Evolutionary conservation across 2,797 vertebrate species (phyloP).

Genomic region (Delichon dasypus): DNA sequence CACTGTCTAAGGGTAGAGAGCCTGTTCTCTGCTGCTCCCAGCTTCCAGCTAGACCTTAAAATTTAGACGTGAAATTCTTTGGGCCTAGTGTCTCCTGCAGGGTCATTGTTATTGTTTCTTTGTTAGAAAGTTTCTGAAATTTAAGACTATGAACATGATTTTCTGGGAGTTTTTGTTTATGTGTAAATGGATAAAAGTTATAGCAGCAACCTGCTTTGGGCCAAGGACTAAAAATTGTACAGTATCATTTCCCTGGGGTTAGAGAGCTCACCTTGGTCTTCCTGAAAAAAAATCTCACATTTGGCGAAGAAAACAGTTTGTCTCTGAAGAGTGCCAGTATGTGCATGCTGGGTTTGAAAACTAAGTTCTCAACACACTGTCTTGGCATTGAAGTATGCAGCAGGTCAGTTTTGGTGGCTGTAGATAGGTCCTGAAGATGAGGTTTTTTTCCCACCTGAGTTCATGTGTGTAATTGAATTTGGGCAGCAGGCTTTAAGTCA

Average conservation of each 20-base stretch:
- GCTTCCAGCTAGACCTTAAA: background rate
- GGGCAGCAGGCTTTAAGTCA: background rate
- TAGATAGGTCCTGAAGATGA: background rate
- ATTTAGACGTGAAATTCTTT: background rate
- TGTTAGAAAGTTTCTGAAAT: background rate
- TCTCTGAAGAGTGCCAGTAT: background rate
- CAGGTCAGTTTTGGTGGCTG: background rate
- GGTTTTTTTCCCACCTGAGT: background rate
- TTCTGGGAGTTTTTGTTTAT: background rate
- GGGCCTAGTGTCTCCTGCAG: background rate
- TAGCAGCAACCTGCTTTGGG: background rate
- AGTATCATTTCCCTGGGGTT: background rate
- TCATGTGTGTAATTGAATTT: background rate
- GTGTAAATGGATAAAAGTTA: background rate
- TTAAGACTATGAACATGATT: background rate
- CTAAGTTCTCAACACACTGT: background rate
- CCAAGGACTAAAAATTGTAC: background rate
- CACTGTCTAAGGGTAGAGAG: fast-evolving
- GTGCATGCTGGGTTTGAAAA: background rate
- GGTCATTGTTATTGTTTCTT: background rate
- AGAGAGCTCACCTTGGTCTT: background rate
- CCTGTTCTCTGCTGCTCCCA: background rate
- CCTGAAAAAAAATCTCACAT: background rate
- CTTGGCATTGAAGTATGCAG: background rate
- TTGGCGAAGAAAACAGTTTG: background rate